These are phyloP conservation scores for Piliocolobus tephrosceles DNA, from an alignment of 2,113 vertebrate genomes.

Conservation along the genomic window DNA sequence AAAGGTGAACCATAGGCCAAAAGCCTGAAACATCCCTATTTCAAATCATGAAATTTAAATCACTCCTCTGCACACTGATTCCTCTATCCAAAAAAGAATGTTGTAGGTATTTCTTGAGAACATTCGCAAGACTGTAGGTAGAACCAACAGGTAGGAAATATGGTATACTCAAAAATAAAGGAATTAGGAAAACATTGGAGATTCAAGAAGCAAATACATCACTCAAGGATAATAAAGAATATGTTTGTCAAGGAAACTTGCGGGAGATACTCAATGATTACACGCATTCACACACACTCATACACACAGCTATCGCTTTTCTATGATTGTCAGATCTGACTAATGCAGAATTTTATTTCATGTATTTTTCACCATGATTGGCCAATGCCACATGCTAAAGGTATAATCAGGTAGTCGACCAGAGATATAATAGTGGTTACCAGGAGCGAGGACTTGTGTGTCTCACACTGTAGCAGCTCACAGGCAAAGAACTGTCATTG, in stretches of 20 bases:
- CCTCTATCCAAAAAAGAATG: not conserved
- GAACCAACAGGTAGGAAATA: not conserved
- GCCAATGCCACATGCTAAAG: not conserved
- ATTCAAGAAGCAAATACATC: not conserved
- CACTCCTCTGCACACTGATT: not conserved
- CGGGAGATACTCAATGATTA: not conserved
- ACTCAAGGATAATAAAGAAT: not conserved
- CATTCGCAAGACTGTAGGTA: not conserved
- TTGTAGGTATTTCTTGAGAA: not conserved
- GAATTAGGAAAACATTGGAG: not conserved
- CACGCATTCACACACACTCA: not conserved
- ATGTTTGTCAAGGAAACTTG: not conserved
- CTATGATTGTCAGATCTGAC: not conserved
- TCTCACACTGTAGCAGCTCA: not conserved
- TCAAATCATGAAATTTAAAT: not conserved
- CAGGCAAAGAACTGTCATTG: not conserved
- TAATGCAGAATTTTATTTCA: not conserved
- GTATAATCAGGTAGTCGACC: not conserved
- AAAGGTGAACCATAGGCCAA: conserved; percentile 17
- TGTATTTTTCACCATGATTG: not conserved
- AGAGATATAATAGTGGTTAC: not conserved
- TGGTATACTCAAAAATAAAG: not conserved
- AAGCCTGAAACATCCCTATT: conserved; percentile 17
- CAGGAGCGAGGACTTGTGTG: not conserved
- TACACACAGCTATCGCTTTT: not conserved